Evolutionary conservation across 2,888 invertebrate species (phyloP).

Genomic region (Cephus runcator): DNA sequence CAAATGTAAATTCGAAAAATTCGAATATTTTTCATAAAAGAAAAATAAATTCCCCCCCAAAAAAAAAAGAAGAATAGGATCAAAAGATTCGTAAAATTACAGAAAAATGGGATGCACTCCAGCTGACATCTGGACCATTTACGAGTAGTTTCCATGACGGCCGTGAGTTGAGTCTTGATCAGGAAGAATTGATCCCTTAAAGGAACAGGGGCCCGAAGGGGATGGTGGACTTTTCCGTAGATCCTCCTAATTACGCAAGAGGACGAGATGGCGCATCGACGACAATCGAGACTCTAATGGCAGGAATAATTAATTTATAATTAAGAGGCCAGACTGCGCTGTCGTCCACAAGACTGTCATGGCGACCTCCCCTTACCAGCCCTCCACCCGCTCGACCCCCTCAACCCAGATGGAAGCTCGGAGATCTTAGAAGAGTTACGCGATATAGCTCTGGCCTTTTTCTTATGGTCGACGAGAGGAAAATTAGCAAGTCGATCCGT

Average conservation of each 20-base stretch:
- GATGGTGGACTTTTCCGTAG: background rate
- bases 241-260: conserved; percentile 28
- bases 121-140: background rate
- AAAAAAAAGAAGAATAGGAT: background rate
- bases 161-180: background rate
- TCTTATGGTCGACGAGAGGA: background rate
- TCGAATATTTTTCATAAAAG: background rate
- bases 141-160: background rate
- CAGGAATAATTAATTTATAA: conserved; percentile 47
- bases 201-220: background rate
- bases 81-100: background rate
- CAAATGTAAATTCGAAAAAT: background rate
- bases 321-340: conserved; percentile 31
- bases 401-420: background rate
- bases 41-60: background rate
- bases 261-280: conserved; percentile 10
- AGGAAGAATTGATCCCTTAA: background rate
- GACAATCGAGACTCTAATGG: conserved; percentile 35
- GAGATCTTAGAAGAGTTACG: background rate
- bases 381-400: too few species aligned
- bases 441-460: background rate
- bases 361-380: background rate
- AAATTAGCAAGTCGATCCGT: background rate
- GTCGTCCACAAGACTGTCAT: background rate
- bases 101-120: background rate